These are phyloP conservation scores for Brenthis hecate DNA, from an alignment of 2,888 invertebrate genomes.

Conservation along the genomic window DNA sequence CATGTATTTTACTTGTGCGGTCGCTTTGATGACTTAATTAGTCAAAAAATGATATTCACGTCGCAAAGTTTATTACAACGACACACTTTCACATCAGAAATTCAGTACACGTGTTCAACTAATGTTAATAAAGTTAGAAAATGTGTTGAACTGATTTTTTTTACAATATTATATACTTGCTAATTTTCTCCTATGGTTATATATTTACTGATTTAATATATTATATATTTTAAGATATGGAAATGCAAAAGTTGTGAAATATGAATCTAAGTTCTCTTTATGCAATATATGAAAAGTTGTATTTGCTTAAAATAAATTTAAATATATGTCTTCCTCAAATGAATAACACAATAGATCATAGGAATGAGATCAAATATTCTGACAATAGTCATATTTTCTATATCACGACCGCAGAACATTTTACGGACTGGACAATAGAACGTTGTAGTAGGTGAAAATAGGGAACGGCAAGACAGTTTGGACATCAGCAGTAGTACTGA, in stretches of 20 bases:
- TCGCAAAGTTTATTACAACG: slow-evolving; percentile 29
- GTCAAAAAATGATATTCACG: slow-evolving; percentile 31
- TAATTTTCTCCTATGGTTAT: too few species aligned
- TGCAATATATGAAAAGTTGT: neutral
- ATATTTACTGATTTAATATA: too few species aligned
- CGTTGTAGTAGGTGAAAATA: slow-evolving; percentile 37
- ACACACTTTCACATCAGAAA: slow-evolving; percentile 18
- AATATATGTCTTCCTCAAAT: slow-evolving; percentile 9
- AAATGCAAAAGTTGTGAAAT: too few species aligned
- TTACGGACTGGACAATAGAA: slow-evolving; percentile 31
- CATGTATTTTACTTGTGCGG: slow-evolving; percentile 31
- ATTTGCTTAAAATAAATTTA: slow-evolving; percentile 2
- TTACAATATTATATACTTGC: too few species aligned
- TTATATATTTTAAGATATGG: too few species aligned
- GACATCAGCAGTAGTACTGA: slow-evolving; percentile 51
- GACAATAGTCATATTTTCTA: slow-evolving; percentile 23
- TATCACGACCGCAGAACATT: slow-evolving; percentile 17
- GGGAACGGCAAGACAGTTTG: slow-evolving; percentile 30
- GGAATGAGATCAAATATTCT: slow-evolving; percentile 17
- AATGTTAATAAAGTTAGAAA: slow-evolving; percentile 7
- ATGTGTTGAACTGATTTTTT: neutral
- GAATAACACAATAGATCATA: slow-evolving; percentile 17
- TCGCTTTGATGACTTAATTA: slow-evolving; percentile 36
- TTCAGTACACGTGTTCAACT: slow-evolving; percentile 1
- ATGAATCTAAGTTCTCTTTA: neutral